Evolutionary conservation across 2,888 invertebrate genomes (phyloP).

Genomic region (Liopterus haemorrhoidalis): DNA sequence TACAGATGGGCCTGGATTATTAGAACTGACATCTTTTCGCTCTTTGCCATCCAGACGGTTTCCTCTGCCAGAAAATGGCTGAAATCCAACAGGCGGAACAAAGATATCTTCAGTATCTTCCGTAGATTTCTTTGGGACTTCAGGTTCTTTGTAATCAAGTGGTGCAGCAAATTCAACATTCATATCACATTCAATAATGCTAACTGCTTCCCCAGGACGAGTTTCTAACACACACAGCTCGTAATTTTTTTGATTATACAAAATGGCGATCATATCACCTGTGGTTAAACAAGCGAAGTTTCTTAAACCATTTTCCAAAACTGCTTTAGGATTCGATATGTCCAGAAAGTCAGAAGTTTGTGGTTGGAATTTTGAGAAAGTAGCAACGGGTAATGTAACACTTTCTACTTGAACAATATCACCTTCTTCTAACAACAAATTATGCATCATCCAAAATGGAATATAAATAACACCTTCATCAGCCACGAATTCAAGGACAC

Average conservation of each 20-base stretch:
- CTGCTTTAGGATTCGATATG: slow-evolving; percentile 94
- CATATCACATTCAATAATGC: slow-evolving; percentile 99
- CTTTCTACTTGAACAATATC: slow-evolving; percentile 84
- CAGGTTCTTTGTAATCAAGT: slow-evolving; percentile 90
- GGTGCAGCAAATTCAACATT: slow-evolving; percentile 98
- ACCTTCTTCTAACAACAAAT: slow-evolving; percentile 85
- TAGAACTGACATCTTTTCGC: slow-evolving; percentile 49
- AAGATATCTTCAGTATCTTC: slow-evolving; percentile 62
- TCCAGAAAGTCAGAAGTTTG: slow-evolving; percentile 94
- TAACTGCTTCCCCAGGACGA: slow-evolving; percentile 90
- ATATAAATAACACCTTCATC: slow-evolving; percentile 97
- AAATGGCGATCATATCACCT: slow-evolving; percentile 95
- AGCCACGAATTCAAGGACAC: slow-evolving; percentile 96
- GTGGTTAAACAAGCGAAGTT: slow-evolving; percentile 96
- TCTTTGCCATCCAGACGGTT: slow-evolving; percentile 82
- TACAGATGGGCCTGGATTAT: slow-evolving; percentile 40
- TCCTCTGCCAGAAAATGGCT: slow-evolving; percentile 74
- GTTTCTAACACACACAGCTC: slow-evolving; percentile 95
- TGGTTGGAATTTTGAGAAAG: slow-evolving; percentile 96
- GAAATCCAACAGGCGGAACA: slow-evolving; percentile 62
- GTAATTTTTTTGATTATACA: slow-evolving; percentile 93
- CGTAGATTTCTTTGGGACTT: slow-evolving; percentile 51
- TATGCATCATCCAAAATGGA: slow-evolving; percentile 99
- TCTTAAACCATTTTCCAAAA: slow-evolving; percentile 84
- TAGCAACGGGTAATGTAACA: slow-evolving; percentile 88